phyloP scores from a whole-genome alignment of 2,113 vertebrate genomes.

The Notarius lentiginosus region DNA sequence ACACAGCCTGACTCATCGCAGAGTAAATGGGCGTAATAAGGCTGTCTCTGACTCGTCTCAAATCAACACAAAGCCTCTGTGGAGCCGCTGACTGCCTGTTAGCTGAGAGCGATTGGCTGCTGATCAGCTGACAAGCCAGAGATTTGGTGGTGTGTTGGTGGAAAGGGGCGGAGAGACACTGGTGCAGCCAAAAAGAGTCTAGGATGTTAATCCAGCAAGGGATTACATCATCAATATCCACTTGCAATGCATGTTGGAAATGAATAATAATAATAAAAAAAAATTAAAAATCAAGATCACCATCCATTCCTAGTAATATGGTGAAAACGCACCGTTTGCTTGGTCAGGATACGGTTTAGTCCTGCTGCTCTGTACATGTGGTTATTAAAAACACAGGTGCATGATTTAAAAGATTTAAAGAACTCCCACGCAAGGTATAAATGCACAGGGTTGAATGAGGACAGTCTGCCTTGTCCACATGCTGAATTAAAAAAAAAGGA shows the following conservation, averaged over 20 bases:
- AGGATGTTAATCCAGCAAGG: not conserved
- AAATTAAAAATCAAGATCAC: not conserved
- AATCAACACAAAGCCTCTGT: conserved; percentile 2
- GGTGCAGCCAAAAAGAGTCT: not conserved
- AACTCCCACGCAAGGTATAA: not conserved
- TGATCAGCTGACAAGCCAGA: conserved; percentile 8
- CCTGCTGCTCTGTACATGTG: not conserved
- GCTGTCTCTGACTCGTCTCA: not conserved
- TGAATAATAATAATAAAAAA: not conserved
- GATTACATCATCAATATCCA: not conserved
- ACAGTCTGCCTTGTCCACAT: not conserved
- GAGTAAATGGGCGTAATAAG: not conserved
- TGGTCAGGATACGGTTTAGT: not conserved
- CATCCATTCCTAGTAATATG: not conserved
- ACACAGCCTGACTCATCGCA: not conserved
- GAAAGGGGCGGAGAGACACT: not conserved
- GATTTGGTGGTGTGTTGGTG: not conserved
- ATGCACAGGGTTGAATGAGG: conserved; percentile 11
- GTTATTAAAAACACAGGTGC: not conserved
- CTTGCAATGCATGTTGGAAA: not conserved
- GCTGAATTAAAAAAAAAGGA: not conserved
- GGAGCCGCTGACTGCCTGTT: conserved; percentile 1
- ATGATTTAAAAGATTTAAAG: not conserved
- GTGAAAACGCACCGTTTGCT: not conserved
- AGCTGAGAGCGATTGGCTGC: not conserved